Base-by-base conservation (phyloP, 2,888 invertebrate genomes). In the Apomyelois bistriatella region DNA sequence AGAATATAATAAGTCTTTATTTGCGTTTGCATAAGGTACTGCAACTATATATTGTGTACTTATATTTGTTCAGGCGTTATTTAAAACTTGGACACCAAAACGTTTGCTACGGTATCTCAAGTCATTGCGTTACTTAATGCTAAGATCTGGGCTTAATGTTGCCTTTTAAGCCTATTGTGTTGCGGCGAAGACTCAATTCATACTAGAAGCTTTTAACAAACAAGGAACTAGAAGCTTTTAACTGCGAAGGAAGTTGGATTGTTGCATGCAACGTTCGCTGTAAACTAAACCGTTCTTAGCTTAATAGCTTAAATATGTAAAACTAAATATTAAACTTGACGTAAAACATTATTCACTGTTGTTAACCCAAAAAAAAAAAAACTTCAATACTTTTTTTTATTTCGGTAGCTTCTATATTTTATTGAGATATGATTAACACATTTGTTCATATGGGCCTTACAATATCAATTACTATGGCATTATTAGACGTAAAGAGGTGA, bases 161-260 rank as follows among this genome's bases (percentile, higher is more conserved):
- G 72, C 80, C 78, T 79, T 78, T 76, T 78, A 74, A 82, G 70
- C 64, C 78, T 69, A 85, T 85, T 85, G 85, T 85, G 68, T 62
- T 64, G 63, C 56, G 64, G 57, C 67, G 74, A 66, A 73, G 72
- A 72, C 76, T 74, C 77, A 79, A 80, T 82, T 79, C 77, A 79
- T 76, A 66, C 72, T 68, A 74, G 74, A 67, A 71, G 81, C 81
- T 80, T 81, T 82, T 79, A 79, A 78, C 79, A 79, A 78, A 74
- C 79, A 68, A 73, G 76, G 67, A 79, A 78, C 79, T 76, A 78
- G 76, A 81, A 79, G 82, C 82, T 82, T 82, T 82, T 82, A 82
- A 72, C 72, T 58, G 67, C 58, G 62, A 56, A 76, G 79, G 76
- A 76, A 79, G 74, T 74, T 70, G 72, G 65, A 72, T 77, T 79